phyloP scores from a whole-genome alignment of 2,888 invertebrate genomes.

The Anodontia alba region DNA sequence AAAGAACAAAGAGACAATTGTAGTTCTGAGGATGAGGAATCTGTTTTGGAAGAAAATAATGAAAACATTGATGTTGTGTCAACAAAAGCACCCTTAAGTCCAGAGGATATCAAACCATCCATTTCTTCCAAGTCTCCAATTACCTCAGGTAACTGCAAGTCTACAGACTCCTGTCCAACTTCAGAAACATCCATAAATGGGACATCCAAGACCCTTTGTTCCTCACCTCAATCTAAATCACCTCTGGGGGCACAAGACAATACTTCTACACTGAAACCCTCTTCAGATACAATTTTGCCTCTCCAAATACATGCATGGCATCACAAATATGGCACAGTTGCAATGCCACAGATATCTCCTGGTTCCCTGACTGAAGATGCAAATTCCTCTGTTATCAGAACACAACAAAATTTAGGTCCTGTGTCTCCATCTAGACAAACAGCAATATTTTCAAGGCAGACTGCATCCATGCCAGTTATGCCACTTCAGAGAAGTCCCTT shows the following conservation, averaged over 20 bases:
- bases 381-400: background rate
- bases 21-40: background rate
- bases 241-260: background rate
- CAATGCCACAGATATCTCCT: background rate
- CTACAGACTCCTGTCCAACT: background rate
- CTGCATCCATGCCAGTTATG: background rate
- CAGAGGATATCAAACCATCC: background rate
- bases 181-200: background rate
- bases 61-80: too few species aligned
- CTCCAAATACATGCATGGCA: background rate
- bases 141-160: background rate
- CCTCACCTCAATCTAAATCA: background rate
- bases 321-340: background rate
- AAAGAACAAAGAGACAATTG: background rate
- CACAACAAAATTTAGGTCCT: background rate
- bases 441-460: constrained; percentile 3
- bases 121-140: background rate
- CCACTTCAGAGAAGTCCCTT: constrained; percentile 8
- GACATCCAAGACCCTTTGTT: background rate
- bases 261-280: background rate
- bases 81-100: too few species aligned
- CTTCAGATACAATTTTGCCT: background rate
- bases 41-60: background rate
- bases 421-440: constrained; percentile 14
- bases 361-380: background rate